Conservation (phyloP, 37 sponge, comb jelly and placozoan genomes). For the Halichondria panicea region DNA sequence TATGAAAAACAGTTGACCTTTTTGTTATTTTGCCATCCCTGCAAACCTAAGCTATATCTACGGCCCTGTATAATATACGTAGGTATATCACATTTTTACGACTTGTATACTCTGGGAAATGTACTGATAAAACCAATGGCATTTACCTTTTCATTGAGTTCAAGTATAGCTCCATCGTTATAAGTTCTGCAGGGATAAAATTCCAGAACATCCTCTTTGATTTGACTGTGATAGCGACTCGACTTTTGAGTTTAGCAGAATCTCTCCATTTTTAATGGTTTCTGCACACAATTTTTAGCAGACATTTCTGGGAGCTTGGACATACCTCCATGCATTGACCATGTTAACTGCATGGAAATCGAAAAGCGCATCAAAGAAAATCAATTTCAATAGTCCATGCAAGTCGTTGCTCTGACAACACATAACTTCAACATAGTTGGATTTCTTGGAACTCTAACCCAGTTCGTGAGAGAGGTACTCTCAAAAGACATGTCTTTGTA, state of each 20-base stretch:
- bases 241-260: background rate
- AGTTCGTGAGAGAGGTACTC: conserved; percentile 9
- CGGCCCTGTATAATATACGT: too few species aligned
- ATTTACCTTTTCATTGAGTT: too few species aligned
- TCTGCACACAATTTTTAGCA: background rate
- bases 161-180: too few species aligned
- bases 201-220: background rate
- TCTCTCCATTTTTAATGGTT: conserved; percentile 1
- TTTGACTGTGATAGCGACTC: background rate
- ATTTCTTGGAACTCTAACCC: conserved; percentile 12
- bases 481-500: conserved; percentile 12
- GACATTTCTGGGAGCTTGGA: background rate
- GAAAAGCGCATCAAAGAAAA: background rate
- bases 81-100: too few species aligned
- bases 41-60: too few species aligned
- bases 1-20: too few species aligned
- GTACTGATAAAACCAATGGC: too few species aligned
- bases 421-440: conserved; percentile 40
- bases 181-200: too few species aligned
- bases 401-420: conserved; percentile 14
- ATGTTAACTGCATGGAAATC: background rate
- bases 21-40: too few species aligned
- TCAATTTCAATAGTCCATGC: conserved; percentile 19
- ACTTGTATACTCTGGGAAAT: too few species aligned
- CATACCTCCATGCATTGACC: conserved; percentile 8